These are phyloP conservation scores for Araneus ventricosus DNA, from an alignment of 1,140 invertebrate genomes.

Conservation along the genomic window DNA sequence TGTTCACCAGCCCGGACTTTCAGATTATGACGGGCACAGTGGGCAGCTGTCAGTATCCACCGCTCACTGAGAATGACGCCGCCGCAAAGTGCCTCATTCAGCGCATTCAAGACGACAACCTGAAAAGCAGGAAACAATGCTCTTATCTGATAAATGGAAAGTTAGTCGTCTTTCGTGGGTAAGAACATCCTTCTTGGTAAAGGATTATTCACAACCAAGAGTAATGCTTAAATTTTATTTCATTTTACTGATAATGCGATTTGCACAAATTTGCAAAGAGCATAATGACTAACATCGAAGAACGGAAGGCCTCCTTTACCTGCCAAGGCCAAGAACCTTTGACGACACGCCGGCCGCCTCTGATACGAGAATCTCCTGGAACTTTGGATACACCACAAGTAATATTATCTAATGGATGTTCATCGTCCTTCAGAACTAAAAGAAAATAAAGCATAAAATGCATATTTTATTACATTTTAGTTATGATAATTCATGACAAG, in stretches of 20 bases:
- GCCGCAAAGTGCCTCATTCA: constrained; percentile 91
- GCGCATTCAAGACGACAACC: constrained; percentile 85
- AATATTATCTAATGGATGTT: constrained; percentile 34
- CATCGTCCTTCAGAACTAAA: too few relatives aligned
- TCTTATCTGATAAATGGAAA: too few relatives aligned
- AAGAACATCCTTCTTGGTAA: too few relatives aligned
- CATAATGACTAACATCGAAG: too few relatives aligned
- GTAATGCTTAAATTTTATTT: too few relatives aligned
- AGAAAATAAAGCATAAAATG: too few relatives aligned
- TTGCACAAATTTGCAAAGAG: too few relatives aligned
- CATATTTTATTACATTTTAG: too few relatives aligned
- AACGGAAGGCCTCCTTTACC: constrained; percentile 81
- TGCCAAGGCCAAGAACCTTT: constrained; percentile 94
- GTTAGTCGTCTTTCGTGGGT: too few relatives aligned
- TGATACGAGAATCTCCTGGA: constrained; percentile 84
- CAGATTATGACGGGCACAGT: constrained; percentile 86
- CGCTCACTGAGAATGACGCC: constrained; percentile 91
- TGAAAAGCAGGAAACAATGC: neutral
- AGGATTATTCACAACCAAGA: too few relatives aligned
- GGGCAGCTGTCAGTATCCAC: constrained; percentile 95
- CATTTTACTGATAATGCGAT: too few relatives aligned
- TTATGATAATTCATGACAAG: too few relatives aligned
- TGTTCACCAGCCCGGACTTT: constrained; percentile 90
- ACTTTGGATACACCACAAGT: constrained; percentile 76
- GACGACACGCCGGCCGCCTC: constrained; percentile 88